Evolutionary conservation across 2,113 vertebrate species (phyloP).

Genomic region (Tricholaema leucomelas): DNA sequence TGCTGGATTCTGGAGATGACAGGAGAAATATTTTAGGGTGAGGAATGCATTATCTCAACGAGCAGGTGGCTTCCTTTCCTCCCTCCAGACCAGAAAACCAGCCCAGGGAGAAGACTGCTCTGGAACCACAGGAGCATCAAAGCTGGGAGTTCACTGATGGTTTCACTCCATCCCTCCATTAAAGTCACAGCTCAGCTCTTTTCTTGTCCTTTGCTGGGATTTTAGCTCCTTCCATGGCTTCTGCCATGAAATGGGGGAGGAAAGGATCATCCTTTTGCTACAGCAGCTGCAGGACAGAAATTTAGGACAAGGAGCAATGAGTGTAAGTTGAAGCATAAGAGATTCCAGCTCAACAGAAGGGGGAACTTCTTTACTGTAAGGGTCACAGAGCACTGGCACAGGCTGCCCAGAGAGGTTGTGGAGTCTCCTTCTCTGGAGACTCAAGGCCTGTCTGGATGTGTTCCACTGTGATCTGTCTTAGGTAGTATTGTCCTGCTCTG

Average conservation of each 20-base stretch:
- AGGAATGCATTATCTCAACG: rapidly evolving
- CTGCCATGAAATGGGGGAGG: not conserved
- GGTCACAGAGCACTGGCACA: too few relatives aligned
- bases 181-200: not conserved
- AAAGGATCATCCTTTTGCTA: not conserved
- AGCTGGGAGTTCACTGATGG: not conserved
- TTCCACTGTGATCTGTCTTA: too few relatives aligned
- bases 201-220: not conserved
- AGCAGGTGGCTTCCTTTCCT: not conserved
- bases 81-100: not conserved
- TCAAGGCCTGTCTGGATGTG: too few relatives aligned
- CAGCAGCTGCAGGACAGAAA: not conserved
- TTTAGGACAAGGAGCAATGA: too few relatives aligned
- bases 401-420: too few relatives aligned
- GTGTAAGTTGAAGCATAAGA: too few relatives aligned
- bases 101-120: not conserved
- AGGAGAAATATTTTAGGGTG: not conserved
- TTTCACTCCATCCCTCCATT: not conserved
- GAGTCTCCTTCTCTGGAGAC: too few relatives aligned
- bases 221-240: not conserved
- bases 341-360: too few relatives aligned
- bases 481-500: too few relatives aligned
- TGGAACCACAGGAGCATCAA: not conserved
- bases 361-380: too few relatives aligned
- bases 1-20: rapidly evolving